Evolutionary conservation across 2,797 vertebrate genomes (phyloP).

Genomic region (Spondyliosoma cantharus): DNA sequence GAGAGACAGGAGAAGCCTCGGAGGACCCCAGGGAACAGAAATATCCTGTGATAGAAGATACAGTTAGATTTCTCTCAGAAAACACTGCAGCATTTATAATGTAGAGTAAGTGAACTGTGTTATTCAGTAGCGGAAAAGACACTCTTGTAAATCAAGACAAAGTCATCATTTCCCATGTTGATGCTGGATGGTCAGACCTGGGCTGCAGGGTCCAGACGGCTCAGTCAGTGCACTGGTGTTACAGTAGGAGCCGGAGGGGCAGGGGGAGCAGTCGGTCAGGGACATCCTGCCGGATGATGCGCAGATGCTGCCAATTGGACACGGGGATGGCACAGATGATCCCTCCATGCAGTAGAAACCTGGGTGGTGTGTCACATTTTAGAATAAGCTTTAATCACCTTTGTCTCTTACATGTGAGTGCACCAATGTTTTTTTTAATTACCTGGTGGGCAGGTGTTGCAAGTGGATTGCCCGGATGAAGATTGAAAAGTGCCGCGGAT

Average conservation of each 20-base stretch:
- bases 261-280: constrained; percentile 78
- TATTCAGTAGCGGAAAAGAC: constrained; percentile 22
- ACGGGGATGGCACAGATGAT: constrained; percentile 71
- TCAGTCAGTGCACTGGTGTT: constrained; percentile 81
- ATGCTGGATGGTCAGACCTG: constrained; percentile 80
- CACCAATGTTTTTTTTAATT: constrained; percentile 37
- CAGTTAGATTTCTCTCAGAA: constrained; percentile 41
- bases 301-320: constrained; percentile 77
- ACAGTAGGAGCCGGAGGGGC: constrained; percentile 86
- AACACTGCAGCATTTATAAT: constrained; percentile 21
- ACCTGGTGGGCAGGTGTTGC: constrained; percentile 82
- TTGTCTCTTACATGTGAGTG: not conserved
- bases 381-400: not conserved
- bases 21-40: constrained; percentile 81
- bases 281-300: constrained; percentile 70
- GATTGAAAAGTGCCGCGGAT: constrained; percentile 88
- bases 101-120: not conserved
- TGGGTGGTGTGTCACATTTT: constrained; percentile 41
- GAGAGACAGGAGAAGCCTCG: constrained; percentile 79
- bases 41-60: constrained; percentile 76
- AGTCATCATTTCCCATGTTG: constrained; percentile 23
- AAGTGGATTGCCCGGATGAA: constrained; percentile 79
- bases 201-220: constrained; percentile 87
- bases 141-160: constrained; percentile 27
- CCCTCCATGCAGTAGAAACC: constrained; percentile 84